Base-by-base conservation (phyloP, 2,888 invertebrate genomes). In the Tholera decimalis region DNA sequence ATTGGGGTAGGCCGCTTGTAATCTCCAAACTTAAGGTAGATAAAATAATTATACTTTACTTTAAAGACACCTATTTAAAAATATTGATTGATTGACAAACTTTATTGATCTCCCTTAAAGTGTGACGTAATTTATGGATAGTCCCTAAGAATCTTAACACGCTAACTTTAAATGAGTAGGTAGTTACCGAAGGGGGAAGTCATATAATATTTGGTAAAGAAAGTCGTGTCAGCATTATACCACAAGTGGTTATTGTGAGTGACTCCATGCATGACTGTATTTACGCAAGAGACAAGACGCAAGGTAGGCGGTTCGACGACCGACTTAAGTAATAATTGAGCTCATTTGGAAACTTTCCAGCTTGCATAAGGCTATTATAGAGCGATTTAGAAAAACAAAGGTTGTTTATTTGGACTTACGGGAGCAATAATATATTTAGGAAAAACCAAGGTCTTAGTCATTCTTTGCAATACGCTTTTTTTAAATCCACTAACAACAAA, bases 271-370 rank as follows among this genome's bases (percentile, higher is more conserved):
- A 67, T 82, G 66, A 66, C 64, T 46, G 56, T 28, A 62, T 76
- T 77, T 74, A 58, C 77, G 69, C 65, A 77, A 74, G 26, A 65
- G 69, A 30, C 46, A 57, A 57, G 22, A 44, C 41, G 39, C 59
- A 41, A 53, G 39, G 51, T 55, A 47, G 11, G 51, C 43, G 53
- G 75, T 75, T 75, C 66, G 53, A 63, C 33, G 77, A 55, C 75
- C 75, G 77, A 49, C 62, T 77, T 77, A 15, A 53, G 59, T 67
- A 75, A 75, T 67, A 75, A 77, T 57, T 60, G 77, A 53, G 62
- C 37, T 62, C 66, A 66, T 61, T 77, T 66, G 59, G 75, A 75
- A 75, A 75, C 66, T 75, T 72, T 13, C 53, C 39, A 62, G 33
- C 50, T 75, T 77, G 59, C 56, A 56, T 62, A 77, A 75, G 22